Conservation (phyloP, 2,888 invertebrate species). For the Drosophila vallismaia region DNA sequence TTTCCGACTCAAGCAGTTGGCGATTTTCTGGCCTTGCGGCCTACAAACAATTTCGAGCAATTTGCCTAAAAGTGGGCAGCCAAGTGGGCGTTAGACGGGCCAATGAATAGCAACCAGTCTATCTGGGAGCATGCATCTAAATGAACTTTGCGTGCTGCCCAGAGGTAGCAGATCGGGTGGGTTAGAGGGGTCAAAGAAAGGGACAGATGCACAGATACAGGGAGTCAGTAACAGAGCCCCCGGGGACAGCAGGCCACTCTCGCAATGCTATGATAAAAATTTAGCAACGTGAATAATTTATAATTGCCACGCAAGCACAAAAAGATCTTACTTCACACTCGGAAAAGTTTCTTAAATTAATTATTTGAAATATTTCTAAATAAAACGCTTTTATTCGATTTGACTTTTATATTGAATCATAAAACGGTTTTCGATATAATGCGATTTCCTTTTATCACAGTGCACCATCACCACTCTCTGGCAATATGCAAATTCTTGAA, state of each 20-base stretch:
- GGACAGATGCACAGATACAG: slow-evolving; percentile 8
- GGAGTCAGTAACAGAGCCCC: slow-evolving; percentile 32
- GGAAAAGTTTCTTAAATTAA: not conserved
- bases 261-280: slow-evolving; percentile 53
- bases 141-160: slow-evolving; percentile 70
- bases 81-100: slow-evolving; percentile 10
- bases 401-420: too few species aligned
- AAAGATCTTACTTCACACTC: slow-evolving; percentile 9
- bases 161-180: not conserved
- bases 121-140: slow-evolving; percentile 74
- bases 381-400: too few species aligned
- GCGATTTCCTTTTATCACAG: not conserved
- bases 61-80: slow-evolving; percentile 73
- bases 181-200: not conserved
- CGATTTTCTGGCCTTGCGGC: slow-evolving; percentile 50
- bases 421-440: not conserved
- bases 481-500: slow-evolving; percentile 59
- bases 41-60: slow-evolving; percentile 55
- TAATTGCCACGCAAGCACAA: slow-evolving; percentile 58
- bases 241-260: slow-evolving; percentile 37
- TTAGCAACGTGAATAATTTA: slow-evolving; percentile 64
- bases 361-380: too few species aligned
- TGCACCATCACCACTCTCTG: not conserved
- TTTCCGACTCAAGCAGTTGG: slow-evolving; percentile 68
- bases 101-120: slow-evolving; percentile 38